phyloP scores from a whole-genome alignment of 2,113 vertebrate genomes.

The Muscicapa adusta region DNA sequence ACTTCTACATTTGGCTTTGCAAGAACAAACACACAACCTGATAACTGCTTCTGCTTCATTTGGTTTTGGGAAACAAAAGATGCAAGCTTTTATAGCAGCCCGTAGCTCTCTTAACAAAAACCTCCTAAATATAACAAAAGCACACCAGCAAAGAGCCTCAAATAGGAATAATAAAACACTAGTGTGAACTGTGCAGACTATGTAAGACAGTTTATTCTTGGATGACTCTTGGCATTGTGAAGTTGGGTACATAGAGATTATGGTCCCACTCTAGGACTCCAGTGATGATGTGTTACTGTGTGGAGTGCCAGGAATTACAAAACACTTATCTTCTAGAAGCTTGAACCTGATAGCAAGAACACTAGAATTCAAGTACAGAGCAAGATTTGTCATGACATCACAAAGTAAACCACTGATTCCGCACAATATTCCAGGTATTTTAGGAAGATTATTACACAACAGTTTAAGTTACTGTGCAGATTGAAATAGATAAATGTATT shows the following conservation, averaged over 20 bases:
- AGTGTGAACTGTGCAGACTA: background rate
- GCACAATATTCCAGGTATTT: background rate
- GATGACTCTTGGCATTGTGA: background rate
- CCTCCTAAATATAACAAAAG: background rate
- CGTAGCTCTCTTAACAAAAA: background rate
- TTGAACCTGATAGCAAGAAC: background rate
- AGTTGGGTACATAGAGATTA: background rate
- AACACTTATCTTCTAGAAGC: background rate
- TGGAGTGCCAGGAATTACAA: background rate
- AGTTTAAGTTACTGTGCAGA: background rate
- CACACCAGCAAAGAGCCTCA: background rate
- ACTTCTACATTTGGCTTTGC: background rate
- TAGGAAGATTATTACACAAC: background rate
- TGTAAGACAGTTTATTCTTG: background rate
- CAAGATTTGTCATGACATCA: background rate
- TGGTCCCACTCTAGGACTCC: background rate
- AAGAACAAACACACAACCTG: background rate
- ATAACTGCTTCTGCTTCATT: background rate
- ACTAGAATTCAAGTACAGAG: background rate
- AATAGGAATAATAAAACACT: background rate
- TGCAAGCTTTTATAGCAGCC: background rate
- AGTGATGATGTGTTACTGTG: fast-evolving
- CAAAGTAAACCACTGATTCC: background rate
- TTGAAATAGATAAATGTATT: background rate
- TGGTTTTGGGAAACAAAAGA: background rate